Evolutionary conservation across 1,140 invertebrate species (phyloP).

Genomic region (Diprion similis): DNA sequence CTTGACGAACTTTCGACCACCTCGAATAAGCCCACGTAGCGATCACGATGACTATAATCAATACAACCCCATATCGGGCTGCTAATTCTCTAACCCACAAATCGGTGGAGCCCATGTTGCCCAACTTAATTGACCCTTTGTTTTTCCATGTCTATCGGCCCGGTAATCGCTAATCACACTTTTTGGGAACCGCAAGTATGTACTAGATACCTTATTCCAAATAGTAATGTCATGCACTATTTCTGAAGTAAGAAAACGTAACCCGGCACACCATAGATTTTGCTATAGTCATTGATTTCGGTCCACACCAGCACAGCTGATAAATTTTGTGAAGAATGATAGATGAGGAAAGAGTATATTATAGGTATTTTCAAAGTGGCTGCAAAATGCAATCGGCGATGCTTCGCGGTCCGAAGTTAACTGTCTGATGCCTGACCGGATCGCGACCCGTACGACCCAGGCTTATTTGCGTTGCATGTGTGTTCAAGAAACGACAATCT

Average conservation of each 20-base stretch:
- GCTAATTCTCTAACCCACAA: slow-evolving; percentile 49
- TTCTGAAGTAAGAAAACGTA: too few species aligned
- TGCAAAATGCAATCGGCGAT: too few species aligned
- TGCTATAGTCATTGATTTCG: too few species aligned
- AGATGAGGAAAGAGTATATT: not conserved
- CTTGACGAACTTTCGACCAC: slow-evolving; percentile 40
- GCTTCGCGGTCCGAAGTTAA: not conserved
- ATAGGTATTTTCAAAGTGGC: too few species aligned
- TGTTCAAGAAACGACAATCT: not conserved
- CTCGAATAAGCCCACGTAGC: slow-evolving; percentile 30
- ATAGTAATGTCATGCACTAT: too few species aligned
- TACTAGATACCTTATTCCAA: too few species aligned
- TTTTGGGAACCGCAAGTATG: too few species aligned
- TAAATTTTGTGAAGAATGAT: not conserved
- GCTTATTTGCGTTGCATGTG: not conserved
- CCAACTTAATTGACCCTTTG: not conserved
- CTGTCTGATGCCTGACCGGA: not conserved
- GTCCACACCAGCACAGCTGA: not conserved
- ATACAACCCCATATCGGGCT: slow-evolving; percentile 41
- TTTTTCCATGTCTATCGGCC: too few species aligned
- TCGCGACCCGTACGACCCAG: not conserved
- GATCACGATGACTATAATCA: slow-evolving; percentile 22
- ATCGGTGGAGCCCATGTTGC: slow-evolving; percentile 44
- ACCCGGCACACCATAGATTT: too few species aligned
- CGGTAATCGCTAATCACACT: too few species aligned